Evolutionary conservation across 37 sponge, comb jelly and placozoan species (phyloP).

Genomic region (Spongilla lacustris): DNA sequence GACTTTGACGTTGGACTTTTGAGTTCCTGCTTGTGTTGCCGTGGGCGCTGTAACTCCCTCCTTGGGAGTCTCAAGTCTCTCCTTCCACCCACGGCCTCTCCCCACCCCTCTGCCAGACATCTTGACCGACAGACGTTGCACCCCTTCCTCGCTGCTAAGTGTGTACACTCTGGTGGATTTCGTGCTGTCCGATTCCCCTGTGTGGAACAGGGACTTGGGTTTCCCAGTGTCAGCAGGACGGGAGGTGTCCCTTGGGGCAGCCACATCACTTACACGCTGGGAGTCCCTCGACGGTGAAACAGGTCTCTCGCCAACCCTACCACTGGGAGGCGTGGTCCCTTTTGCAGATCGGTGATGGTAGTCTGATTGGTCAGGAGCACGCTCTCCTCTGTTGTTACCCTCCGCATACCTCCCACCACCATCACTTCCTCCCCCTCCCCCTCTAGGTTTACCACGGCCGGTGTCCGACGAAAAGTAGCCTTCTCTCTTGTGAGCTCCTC

Average conservation of each 20-base stretch:
- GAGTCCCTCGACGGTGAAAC: neutral
- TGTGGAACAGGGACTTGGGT: neutral
- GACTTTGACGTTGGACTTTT: slow-evolving; percentile 9
- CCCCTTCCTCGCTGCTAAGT: slow-evolving; percentile 2
- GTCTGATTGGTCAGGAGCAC: neutral
- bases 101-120: slow-evolving; percentile 11
- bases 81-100: slow-evolving; percentile 33
- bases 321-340: neutral
- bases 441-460: neutral
- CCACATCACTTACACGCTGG: neutral
- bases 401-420: neutral
- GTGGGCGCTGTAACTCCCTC: neutral
- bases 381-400: neutral
- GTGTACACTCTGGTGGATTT: slow-evolving; percentile 24
- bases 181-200: neutral
- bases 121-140: neutral
- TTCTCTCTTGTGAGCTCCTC: neutral
- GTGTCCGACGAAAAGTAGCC: neutral
- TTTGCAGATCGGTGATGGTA: neutral
- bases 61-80: neutral
- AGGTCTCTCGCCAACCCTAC: neutral
- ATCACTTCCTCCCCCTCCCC: too few species aligned
- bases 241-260: neutral
- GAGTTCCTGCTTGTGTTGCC: neutral
- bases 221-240: neutral